Conservation (phyloP, 2,113 vertebrate species). For the Merops nubicus region DNA sequence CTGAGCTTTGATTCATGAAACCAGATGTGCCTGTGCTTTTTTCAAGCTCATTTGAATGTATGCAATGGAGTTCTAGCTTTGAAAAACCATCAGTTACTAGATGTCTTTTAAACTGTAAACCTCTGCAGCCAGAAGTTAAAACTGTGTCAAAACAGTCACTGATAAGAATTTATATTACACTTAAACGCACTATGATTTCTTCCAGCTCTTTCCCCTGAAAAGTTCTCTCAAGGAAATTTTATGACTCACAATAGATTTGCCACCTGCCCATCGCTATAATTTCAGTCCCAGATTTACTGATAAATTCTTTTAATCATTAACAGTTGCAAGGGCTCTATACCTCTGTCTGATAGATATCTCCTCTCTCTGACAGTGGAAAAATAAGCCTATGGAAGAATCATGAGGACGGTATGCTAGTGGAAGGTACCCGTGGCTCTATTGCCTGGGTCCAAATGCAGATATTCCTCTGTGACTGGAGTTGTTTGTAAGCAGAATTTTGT, state of each 20-base stretch:
- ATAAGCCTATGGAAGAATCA: background rate
- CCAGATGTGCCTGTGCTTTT: constrained; percentile 26
- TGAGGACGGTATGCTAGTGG: background rate
- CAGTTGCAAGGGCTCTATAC: background rate
- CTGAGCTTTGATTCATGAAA: background rate
- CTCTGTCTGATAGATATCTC: background rate
- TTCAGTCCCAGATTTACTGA: background rate
- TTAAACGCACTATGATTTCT: background rate
- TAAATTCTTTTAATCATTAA: constrained; percentile 40
- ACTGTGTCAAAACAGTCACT: constrained; percentile 5
- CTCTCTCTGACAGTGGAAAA: background rate
- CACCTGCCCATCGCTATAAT: rapidly evolving
- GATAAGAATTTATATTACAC: background rate
- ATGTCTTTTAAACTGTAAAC: constrained; percentile 27
- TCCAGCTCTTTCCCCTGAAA: background rate
- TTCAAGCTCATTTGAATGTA: constrained; percentile 52
- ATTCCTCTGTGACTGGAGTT: background rate
- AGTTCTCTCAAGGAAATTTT: background rate
- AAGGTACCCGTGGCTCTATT: background rate
- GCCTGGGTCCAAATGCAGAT: background rate
- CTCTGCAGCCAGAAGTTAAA: constrained; percentile 28
- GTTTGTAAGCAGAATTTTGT: background rate
- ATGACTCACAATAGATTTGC: background rate
- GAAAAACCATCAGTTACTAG: constrained; percentile 26
- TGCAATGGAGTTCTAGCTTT: constrained; percentile 22